Percentiles rank a stretch among this genome's conserved stretches.
phyloP scores from a whole-genome alignment of 2,797 vertebrate species.

The Sebastes vulpes region DNA sequence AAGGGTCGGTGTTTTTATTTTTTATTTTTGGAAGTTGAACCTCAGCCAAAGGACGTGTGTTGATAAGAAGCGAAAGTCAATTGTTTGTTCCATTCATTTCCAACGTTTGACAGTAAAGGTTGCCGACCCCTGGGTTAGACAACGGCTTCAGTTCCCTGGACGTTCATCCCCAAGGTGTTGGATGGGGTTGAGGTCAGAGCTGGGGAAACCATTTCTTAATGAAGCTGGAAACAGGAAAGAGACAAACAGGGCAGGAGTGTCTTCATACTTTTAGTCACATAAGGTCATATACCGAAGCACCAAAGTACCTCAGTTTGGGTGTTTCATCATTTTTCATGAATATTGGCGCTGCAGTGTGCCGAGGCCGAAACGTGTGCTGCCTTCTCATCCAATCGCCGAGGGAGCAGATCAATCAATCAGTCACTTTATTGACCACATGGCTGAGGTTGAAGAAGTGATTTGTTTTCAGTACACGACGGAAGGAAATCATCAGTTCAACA shows the following conservation, averaged over 20 bases:
- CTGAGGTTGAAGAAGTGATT: background rate
- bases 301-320: background rate
- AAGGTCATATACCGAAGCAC: background rate
- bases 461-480: background rate
- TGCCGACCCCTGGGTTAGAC: no score
- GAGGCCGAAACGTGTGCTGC: background rate
- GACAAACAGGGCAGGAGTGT: background rate
- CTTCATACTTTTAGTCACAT: background rate
- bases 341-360: background rate
- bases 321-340: background rate
- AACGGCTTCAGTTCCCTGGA: no score
- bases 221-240: no score
- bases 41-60: no score
- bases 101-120: no score
- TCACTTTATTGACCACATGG: background rate
- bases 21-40: no score
- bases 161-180: no score
- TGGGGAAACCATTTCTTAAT: no score
- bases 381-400: background rate
- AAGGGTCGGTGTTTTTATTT: no score
- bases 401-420: background rate
- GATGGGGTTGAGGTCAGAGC: no score
- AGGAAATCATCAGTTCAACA: background rate
- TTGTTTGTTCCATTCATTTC: no score
- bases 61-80: no score